Base-by-base conservation (phyloP, 2,113 vertebrate genomes). In the Neoarius graeffei region DNA sequence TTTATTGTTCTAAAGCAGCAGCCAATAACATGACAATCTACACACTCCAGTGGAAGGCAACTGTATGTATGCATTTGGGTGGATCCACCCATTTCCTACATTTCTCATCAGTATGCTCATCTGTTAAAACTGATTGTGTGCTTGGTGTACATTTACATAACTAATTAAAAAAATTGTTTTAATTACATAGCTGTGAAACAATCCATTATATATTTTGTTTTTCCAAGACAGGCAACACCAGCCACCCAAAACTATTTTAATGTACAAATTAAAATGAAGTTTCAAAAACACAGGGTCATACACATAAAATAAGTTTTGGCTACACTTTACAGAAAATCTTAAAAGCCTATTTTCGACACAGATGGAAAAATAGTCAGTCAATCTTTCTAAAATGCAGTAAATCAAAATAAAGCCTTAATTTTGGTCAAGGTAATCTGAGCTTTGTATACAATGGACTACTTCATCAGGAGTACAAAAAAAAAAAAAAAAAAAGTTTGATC, bases 1-100 rank as follows among this genome's bases (percentile, higher is more conserved):
- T 91, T 91, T 91, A 90, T 90, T 91, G 57, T 87, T 91, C 13
- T 17, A 73, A 85, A 89, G 87, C 81, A 91, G 87, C 89, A 90
- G 87, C 62, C 66, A 87, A 87, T 81, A 42, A 57, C 23, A 27
- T 35, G 79, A 30, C 27, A 56, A 76, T 56, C n/a, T 30, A 76
- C 59, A 76, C 25, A 76, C 67, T 30, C 59, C 59, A 66, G 35
- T 69, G 82, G 57, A 90, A 87, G 84, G 87, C n/a, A 85, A 82
- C 56, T 82, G 5, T 42, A 60, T 35, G 3, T 57, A 57, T 57
- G 56, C 15, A 57, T 57, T 57, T 83, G n/a, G 48, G 30, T 77
- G 11, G 0, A 7, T 74, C 54, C 7, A 7, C 42, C 50, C 77
- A 17, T 66, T 59, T 60, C 19, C 69, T 88, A 48, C 11, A 77